Conservation (phyloP, 1,140 invertebrate species). For the Trachelipus rathkii region DNA sequence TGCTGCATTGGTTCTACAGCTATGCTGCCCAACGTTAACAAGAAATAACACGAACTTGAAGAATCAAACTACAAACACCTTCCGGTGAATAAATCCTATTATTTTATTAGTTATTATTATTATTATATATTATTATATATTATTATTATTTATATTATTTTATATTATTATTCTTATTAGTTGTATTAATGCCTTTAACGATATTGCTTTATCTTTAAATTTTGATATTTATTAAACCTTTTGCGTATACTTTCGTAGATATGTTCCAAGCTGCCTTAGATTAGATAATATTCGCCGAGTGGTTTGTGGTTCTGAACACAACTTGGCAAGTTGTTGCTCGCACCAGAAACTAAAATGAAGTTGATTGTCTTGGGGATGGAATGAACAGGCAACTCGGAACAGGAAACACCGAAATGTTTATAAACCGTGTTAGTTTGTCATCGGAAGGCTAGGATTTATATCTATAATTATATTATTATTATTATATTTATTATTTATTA, state of each 20-base stretch:
- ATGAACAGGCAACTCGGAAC: constrained; percentile 84
- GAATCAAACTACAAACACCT: too few relatives aligned
- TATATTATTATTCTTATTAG: too few relatives aligned
- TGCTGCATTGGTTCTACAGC: too few relatives aligned
- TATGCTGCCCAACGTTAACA: too few relatives aligned
- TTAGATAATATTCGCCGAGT: constrained; percentile 50
- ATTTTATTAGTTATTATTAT: too few relatives aligned
- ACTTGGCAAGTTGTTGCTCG: constrained; percentile 59
- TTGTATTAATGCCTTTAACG: too few relatives aligned
- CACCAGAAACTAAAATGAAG: constrained; percentile 54
- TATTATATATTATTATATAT: too few relatives aligned
- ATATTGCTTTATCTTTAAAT: too few relatives aligned
- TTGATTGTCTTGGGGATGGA: constrained; percentile 76
- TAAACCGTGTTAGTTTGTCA: constrained; percentile 49
- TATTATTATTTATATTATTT: too few relatives aligned
- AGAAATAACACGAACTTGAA: too few relatives aligned
- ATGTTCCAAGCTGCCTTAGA: constrained; percentile 36
- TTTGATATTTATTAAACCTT: neutral
- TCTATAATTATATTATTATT: constrained; percentile 48
- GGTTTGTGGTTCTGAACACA: constrained; percentile 72
- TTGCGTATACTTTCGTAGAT: constrained; percentile 19
- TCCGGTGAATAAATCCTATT: too few relatives aligned
- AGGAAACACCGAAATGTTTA: constrained; percentile 60
- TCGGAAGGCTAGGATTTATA: constrained; percentile 50
- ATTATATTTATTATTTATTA: too few relatives aligned